Evolutionary conservation across 2,797 vertebrate species (phyloP).

Genomic region (Pipistrellus pygmaeus): DNA sequence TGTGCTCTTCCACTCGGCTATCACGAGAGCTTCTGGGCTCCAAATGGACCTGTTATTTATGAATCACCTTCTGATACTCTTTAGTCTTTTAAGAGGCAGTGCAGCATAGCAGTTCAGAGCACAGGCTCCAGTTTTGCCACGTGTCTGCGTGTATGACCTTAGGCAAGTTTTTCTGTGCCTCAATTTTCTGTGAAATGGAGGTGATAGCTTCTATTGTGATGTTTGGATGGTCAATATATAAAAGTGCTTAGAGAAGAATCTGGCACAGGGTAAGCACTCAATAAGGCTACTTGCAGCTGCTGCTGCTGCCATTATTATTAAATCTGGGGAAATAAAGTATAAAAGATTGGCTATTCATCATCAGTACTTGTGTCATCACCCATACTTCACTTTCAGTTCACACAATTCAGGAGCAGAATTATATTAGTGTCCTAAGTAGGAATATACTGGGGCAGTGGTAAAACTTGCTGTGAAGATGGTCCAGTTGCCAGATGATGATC

Average conservation of each 20-base stretch:
- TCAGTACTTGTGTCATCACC: not conserved
- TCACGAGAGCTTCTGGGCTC: not conserved
- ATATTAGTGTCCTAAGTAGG: not conserved
- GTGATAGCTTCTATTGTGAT: not conserved
- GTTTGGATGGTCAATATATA: not conserved
- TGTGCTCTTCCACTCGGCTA: not conserved
- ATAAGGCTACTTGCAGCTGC: not conserved
- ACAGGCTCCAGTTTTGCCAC: not conserved
- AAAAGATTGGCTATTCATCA: not conserved
- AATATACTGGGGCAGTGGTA: not conserved
- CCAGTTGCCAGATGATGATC: not conserved
- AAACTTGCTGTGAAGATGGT: not conserved
- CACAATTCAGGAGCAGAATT: not conserved
- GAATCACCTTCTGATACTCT: not conserved
- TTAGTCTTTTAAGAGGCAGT: not conserved
- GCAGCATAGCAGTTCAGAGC: not conserved
- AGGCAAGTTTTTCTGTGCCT: slow-evolving; percentile 4
- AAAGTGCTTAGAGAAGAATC: not conserved
- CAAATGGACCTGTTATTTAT: not conserved
- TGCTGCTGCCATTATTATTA: not conserved
- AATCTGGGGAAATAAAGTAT: not conserved
- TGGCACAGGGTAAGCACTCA: not conserved
- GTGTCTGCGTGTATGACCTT: not conserved
- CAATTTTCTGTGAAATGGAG: not conserved
- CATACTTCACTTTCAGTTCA: not conserved